Evolutionary conservation across 2,113 vertebrate species (phyloP).

Genomic region (Cinclus cinclus): DNA sequence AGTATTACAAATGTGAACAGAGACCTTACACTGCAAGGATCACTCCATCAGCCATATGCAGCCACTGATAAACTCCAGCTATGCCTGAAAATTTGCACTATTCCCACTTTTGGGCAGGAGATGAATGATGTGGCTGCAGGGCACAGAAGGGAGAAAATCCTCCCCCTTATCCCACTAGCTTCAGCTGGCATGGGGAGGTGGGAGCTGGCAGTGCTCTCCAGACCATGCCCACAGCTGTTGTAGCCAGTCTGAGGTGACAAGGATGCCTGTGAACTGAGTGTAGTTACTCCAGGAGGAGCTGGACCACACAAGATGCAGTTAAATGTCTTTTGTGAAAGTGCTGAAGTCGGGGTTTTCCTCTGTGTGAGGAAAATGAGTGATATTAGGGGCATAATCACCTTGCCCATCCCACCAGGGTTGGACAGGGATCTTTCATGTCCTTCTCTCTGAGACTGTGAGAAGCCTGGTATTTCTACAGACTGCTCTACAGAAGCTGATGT

Average conservation of each 20-base stretch:
- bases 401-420: not conserved
- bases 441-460: not conserved
- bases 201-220: not conserved
- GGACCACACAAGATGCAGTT: not conserved
- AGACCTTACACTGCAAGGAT: not conserved
- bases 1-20: not conserved
- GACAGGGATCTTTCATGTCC: not conserved
- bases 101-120: not conserved
- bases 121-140: not conserved
- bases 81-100: not conserved
- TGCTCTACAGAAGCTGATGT: not conserved
- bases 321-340: not conserved
- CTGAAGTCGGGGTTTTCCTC: not conserved
- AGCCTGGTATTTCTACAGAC: not conserved
- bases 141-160: not conserved
- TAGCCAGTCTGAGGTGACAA: not conserved
- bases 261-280: not conserved
- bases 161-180: not conserved
- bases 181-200: not conserved
- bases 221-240: not conserved
- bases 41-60: not conserved
- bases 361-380: not conserved
- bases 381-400: not conserved
- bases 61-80: not conserved
- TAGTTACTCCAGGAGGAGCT: not conserved